Evolutionary conservation across 64 coral and sea anemone genomes (phyloP).

Genomic region (Dendronephthya gigantea): DNA sequence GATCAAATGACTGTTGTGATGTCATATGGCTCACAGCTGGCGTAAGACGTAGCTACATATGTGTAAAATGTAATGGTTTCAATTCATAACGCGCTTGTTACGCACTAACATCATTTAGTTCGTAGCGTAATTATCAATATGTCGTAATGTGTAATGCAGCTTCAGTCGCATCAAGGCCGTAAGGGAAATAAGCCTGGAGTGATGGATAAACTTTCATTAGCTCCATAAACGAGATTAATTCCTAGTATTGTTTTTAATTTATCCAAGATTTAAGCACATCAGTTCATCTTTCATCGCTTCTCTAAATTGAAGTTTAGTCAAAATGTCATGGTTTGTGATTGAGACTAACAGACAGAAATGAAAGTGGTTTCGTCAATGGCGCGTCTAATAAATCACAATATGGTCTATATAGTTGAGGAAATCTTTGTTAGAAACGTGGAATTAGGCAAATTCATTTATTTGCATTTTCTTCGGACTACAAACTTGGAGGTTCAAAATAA

Average conservation of each 20-base stretch:
- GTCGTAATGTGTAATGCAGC: too few relatives aligned
- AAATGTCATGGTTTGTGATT: neutral
- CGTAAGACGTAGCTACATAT: too few relatives aligned
- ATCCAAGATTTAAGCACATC: neutral
- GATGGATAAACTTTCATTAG: neutral
- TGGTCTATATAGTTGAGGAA: neutral
- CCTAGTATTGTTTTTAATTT: neutral
- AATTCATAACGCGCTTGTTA: too few relatives aligned
- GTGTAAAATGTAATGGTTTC: too few relatives aligned
- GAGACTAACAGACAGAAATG: neutral
- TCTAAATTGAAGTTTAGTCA: neutral
- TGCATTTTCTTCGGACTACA: too few relatives aligned
- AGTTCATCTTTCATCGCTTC: neutral
- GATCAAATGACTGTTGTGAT: too few relatives aligned
- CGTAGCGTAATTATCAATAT: too few relatives aligned
- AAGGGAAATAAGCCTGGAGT: neutral
- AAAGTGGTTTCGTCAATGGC: neutral
- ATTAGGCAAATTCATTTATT: too few relatives aligned
- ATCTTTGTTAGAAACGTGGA: neutral
- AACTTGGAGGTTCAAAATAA: too few relatives aligned
- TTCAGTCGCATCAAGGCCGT: too few relatives aligned
- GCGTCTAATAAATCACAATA: neutral
- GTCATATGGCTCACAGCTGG: too few relatives aligned
- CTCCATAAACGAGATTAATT: neutral
- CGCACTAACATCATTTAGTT: too few relatives aligned